Conservation (phyloP, 2,113 vertebrate species). For the Mustela nigripes region DNA sequence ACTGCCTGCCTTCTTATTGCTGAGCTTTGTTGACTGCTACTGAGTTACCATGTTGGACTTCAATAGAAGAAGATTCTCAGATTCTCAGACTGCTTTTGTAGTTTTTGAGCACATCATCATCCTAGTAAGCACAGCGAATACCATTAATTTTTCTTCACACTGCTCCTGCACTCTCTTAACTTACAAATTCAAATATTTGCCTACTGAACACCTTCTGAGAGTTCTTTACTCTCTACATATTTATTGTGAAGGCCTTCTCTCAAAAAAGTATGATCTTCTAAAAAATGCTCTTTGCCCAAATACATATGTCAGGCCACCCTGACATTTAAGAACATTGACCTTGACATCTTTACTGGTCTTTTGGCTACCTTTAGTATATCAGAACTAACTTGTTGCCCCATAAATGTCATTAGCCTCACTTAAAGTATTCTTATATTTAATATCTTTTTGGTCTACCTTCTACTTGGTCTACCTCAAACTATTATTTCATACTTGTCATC, state of each 20-base stretch:
- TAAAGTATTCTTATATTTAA: background rate
- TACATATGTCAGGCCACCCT: background rate
- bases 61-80: background rate
- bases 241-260: background rate
- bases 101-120: background rate
- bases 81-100: background rate
- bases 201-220: background rate
- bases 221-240: background rate
- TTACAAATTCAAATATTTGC: background rate
- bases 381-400: background rate
- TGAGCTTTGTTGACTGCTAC: background rate
- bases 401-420: background rate
- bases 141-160: background rate
- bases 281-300: background rate
- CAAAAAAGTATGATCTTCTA: background rate
- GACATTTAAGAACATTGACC: background rate
- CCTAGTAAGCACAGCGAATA: background rate
- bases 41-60: background rate
- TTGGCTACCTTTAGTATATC: background rate
- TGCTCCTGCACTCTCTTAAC: background rate
- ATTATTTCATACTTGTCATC: background rate
- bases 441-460: background rate
- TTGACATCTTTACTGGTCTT: background rate
- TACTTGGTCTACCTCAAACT: background rate
- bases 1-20: background rate